Conservation (phyloP, 92 coral and sea anemone genomes). For the Phenganax subtilis region DNA sequence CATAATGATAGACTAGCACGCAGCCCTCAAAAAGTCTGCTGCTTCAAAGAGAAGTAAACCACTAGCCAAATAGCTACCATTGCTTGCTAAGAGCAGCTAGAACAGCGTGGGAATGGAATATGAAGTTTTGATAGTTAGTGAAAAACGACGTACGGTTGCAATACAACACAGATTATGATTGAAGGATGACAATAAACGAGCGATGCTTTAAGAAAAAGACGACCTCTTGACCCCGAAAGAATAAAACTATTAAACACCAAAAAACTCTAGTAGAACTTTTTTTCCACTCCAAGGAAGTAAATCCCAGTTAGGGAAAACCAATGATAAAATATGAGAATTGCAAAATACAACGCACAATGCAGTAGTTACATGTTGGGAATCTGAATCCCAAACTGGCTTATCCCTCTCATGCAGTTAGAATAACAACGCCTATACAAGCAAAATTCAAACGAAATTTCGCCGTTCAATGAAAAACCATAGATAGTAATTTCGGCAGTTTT, state of each 20-base stretch:
- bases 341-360: too few species aligned
- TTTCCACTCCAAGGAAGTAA: not conserved
- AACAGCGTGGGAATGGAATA: not conserved
- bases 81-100: not conserved
- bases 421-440: not conserved
- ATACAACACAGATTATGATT: not conserved
- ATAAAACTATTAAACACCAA: not conserved
- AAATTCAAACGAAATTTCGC: conserved; percentile 11
- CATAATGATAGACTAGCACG: not conserved
- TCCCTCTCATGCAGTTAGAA: not conserved
- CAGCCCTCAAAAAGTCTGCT: conserved; percentile 14
- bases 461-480: not conserved
- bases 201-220: conserved; percentile 9
- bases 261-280: not conserved
- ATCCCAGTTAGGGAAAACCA: not conserved
- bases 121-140: not conserved
- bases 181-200: not conserved
- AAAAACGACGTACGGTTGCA: not conserved
- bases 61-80: not conserved
- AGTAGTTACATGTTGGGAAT: too few species aligned
- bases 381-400: not conserved
- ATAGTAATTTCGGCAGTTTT: not conserved
- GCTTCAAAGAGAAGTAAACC: not conserved
- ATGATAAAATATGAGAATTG: not conserved
- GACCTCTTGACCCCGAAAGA: not conserved